Evolutionary conservation across 2,113 vertebrate species (phyloP), one percentile per base, ranked within the genome.

Genomic region (Phalacrocorax brasilianus): DNA sequence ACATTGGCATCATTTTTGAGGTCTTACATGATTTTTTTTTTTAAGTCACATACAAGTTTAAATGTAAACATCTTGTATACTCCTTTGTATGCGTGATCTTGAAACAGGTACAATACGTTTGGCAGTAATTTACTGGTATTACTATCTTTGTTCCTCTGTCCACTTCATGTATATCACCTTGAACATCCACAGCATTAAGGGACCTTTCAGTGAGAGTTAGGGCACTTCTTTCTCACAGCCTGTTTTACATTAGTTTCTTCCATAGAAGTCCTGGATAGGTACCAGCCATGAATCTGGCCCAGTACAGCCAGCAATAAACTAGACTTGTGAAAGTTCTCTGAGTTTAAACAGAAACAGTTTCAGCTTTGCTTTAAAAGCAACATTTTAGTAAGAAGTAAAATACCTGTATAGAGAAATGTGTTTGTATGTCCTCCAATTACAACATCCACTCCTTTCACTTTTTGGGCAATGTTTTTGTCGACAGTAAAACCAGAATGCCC

Each of bases 391-490:
- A 53, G 33, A 66, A 47, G 32, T 55, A 68, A 47, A 61, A 95
- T 98, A 99, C 99, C 99, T 98, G 99, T 99, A 68, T 98, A 99
- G 38, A 99, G 99, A 97, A 99, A 99, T 0, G 99, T 99, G 97
- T 99, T 99, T 83, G 98, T 98, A 91, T 99, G 99, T 94, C 99
- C 99, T 44, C 99, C 99, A 19, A 99, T 97, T 30, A 99, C 99
- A 10, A 99, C 96, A 74, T 99, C 99, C 22, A 99, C 98, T 1
- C 99, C 99, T 45, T 82, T 97, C 62, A 99, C 99, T 88, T 97
- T 99, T 82, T 95, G 98, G 68, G 99, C 99, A 23, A 99, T 99
- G 38, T 95, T 95, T 94, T 98, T 97, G 85, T 99, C 99, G 71
- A 97, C 93, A 2, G 91, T 84, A 95, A 99, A 99, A 21, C 99